phyloP scores from a whole-genome alignment of 2,113 vertebrate genomes.

The Channa argus region DNA sequence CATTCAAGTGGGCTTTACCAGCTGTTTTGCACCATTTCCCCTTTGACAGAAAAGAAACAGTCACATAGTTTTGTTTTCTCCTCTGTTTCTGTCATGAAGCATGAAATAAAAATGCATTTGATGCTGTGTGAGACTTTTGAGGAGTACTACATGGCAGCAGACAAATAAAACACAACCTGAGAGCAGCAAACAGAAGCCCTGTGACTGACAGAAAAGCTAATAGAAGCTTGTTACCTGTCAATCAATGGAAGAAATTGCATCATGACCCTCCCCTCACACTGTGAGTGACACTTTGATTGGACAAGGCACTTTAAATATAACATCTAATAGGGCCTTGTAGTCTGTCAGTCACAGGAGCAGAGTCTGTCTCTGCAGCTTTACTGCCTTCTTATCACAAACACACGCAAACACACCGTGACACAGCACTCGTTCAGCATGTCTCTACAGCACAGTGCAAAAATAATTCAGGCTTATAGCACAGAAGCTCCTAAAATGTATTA shows the following conservation, averaged over 20 bases:
- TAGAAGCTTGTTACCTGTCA: conserved; percentile 76
- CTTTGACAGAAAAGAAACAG: conserved; percentile 34
- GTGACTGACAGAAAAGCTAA: conserved; percentile 69
- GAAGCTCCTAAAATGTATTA: background rate
- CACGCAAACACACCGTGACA: background rate
- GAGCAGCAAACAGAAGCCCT: conserved; percentile 33
- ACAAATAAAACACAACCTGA: conserved; percentile 22
- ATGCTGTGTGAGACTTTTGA: conserved; percentile 24
- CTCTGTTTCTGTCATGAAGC: conserved; percentile 23
- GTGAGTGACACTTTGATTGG: conserved; percentile 73
- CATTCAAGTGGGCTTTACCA: conserved; percentile 74
- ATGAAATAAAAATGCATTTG: conserved; percentile 35
- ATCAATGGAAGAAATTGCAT: conserved; percentile 54
- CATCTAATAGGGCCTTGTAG: conserved; percentile 70
- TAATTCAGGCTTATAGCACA: background rate
- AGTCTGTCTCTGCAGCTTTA: conserved; percentile 38
- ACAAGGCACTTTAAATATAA: conserved; percentile 65
- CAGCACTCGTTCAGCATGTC: background rate
- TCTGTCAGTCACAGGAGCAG: conserved; percentile 64
- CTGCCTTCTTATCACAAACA: background rate
- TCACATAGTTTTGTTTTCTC: conserved; percentile 30
- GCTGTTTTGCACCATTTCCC: conserved; percentile 45
- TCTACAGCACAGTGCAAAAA: background rate
- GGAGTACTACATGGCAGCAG: background rate
- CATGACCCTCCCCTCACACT: conserved; percentile 38